Evolutionary conservation across 2,797 vertebrate species (phyloP).

Genomic region (Pangasius sanitwongsei): DNA sequence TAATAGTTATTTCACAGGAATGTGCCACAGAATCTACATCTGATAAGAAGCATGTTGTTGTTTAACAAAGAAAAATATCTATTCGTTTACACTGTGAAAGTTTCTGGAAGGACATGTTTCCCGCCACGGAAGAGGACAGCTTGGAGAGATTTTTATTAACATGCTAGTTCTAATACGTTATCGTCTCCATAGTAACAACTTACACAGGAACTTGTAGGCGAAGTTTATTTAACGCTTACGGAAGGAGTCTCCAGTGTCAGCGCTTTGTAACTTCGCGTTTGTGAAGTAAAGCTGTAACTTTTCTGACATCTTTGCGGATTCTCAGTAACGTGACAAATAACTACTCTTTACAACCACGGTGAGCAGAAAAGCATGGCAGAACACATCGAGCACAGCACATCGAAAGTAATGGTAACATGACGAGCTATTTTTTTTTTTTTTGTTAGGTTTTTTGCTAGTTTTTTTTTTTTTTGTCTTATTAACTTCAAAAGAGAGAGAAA

Average conservation of each 20-base stretch:
- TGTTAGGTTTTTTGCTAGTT: too few relatives aligned
- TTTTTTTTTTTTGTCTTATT: neutral
- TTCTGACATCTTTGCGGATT: neutral
- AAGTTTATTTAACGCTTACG: neutral
- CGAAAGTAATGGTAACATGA: neutral
- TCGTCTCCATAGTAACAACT: neutral
- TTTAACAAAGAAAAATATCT: neutral
- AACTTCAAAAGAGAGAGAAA: neutral
- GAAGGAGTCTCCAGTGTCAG: neutral
- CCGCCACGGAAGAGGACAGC: too few relatives aligned
- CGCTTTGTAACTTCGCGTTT: neutral
- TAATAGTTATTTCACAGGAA: too few relatives aligned
- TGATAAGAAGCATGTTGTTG: neutral
- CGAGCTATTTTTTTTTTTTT: neutral
- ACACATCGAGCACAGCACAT: too few relatives aligned
- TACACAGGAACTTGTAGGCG: neutral
- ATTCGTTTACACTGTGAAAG: too few relatives aligned
- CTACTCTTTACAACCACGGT: neutral
- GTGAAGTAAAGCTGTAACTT: neutral
- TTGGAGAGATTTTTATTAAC: neutral
- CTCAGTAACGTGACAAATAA: neutral
- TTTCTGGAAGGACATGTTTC: neutral
- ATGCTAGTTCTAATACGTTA: neutral
- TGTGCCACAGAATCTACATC: too few relatives aligned
- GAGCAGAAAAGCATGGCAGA: neutral